Evolutionary conservation across 2,888 invertebrate genomes (phyloP).

Genomic region (Panopea generosa): DNA sequence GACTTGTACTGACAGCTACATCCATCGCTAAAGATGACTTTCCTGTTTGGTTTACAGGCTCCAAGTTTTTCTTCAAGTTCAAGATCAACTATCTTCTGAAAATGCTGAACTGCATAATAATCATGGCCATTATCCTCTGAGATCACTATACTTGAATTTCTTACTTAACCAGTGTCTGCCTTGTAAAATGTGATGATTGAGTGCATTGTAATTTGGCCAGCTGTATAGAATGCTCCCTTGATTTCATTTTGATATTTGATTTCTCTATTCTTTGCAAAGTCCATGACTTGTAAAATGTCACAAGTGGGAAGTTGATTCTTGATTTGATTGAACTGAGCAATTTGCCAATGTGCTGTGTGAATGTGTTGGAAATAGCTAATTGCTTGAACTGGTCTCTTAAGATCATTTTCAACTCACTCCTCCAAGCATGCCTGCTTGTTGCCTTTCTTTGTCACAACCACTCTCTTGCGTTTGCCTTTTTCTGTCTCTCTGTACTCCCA

Average conservation of each 20-base stretch:
- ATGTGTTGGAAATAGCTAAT: constrained; percentile 38
- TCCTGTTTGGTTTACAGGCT: constrained; percentile 8
- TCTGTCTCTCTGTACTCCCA: constrained; percentile 21
- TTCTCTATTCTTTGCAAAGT: constrained; percentile 87
- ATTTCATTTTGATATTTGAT: constrained; percentile 51
- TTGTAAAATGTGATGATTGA: constrained; percentile 53
- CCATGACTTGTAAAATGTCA: constrained; percentile 82
- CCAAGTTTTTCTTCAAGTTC: constrained; percentile 19
- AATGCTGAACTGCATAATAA: constrained; percentile 37
- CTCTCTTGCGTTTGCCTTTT: constrained; percentile 13
- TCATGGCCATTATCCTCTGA: constrained; percentile 49
- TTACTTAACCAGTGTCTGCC: constrained; percentile 21
- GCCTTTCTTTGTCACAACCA: constrained; percentile 29
- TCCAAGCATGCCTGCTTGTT: constrained; percentile 16
- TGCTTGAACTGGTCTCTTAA: constrained; percentile 40
- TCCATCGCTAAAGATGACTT: constrained; percentile 33
- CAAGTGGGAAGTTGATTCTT: constrained; percentile 34
- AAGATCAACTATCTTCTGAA: constrained; percentile 19
- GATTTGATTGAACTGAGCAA: constrained; percentile 30
- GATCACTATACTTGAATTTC: constrained; percentile 33
- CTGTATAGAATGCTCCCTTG: constrained; percentile 42
- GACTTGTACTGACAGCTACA: constrained; percentile 40
- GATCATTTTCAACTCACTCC: constrained; percentile 41
- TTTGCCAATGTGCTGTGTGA: constrained; percentile 48
- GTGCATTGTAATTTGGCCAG: constrained; percentile 54